Evolutionary conservation across 2,113 vertebrate genomes (phyloP).

Genomic region (Recurvirostra avosetta): DNA sequence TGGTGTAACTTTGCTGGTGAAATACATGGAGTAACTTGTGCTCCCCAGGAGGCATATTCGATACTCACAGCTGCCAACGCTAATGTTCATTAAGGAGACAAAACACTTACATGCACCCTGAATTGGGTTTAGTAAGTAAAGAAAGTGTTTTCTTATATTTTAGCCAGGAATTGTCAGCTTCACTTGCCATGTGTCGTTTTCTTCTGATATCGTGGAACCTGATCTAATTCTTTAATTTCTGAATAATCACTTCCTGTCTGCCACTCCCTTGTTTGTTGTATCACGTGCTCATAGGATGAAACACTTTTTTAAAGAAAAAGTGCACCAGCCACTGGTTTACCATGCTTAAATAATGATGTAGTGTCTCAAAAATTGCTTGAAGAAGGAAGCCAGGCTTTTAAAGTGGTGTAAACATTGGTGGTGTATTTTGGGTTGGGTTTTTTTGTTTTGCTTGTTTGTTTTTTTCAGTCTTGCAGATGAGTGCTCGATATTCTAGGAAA

Average conservation of each 20-base stretch:
- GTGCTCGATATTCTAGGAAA: background rate
- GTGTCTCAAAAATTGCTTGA: background rate
- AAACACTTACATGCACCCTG: background rate
- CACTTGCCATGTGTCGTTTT: conserved; percentile 1
- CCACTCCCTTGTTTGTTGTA: conserved; percentile 59
- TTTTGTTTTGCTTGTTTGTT: background rate
- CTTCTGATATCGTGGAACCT: conserved; percentile 10
- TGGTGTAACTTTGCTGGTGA: background rate
- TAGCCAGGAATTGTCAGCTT: background rate
- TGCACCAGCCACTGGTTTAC: background rate
- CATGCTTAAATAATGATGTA: background rate
- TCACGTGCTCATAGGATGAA: conserved; percentile 41
- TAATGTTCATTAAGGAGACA: background rate
- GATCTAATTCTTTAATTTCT: conserved; percentile 50
- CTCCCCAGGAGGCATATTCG: rapidly evolving
- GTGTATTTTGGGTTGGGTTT: background rate
- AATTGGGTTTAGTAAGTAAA: background rate
- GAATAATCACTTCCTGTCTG: conserved; percentile 49
- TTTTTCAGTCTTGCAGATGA: background rate
- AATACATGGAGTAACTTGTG: background rate
- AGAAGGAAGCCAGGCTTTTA: background rate
- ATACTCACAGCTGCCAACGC: background rate
- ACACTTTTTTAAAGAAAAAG: background rate
- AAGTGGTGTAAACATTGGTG: background rate
- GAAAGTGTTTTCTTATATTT: background rate